Evolutionary conservation across 2,888 invertebrate genomes (phyloP).

Genomic region (Orthosia gothica): DNA sequence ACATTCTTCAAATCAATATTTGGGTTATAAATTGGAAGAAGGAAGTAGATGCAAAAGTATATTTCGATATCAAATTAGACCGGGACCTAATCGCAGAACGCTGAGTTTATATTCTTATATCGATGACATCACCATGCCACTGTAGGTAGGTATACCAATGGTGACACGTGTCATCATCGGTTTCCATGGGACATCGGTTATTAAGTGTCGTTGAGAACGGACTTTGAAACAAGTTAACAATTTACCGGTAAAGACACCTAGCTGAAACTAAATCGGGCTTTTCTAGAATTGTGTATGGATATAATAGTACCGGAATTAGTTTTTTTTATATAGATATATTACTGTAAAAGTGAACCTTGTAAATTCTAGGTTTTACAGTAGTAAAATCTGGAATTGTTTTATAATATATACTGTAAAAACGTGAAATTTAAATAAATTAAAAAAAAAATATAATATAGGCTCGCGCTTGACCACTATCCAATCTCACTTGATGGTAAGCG

Average conservation of each 20-base stretch:
- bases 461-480: too few species aligned
- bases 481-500: too few species aligned
- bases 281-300: background rate
- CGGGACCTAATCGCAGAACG: background rate
- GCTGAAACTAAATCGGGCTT: background rate
- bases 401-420: too few species aligned
- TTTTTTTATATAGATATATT: too few species aligned
- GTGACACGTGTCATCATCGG: slow-evolving; percentile 14
- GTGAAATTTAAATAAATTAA: too few species aligned
- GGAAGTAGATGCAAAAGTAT: background rate
- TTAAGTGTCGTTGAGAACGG: background rate
- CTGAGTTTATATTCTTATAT: background rate
- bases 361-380: too few species aligned
- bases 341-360: too few species aligned
- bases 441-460: too few species aligned
- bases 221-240: background rate
- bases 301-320: too few species aligned
- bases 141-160: background rate
- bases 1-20: background rate
- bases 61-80: too few species aligned
- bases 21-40: too few species aligned
- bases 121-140: slow-evolving; percentile 13
- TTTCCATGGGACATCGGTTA: background rate
- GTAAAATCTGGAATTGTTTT: too few species aligned
- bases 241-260: background rate